Percentiles rank a stretch among this genome's conserved stretches.
These are phyloP conservation scores for Panonychus citri DNA, from an alignment of 1,140 invertebrate genomes.

Conservation along the genomic window DNA sequence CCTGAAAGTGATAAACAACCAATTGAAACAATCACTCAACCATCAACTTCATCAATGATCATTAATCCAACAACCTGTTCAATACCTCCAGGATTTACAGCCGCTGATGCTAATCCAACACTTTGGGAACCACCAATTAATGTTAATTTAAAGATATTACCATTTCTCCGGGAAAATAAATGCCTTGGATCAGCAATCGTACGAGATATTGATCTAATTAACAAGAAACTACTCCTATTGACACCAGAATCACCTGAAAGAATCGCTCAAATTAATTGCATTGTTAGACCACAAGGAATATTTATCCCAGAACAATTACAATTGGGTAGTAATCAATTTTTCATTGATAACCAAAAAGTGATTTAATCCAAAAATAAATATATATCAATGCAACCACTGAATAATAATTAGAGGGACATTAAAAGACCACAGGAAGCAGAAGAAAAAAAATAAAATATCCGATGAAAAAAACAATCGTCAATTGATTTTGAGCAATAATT, in stretches of 20 bases:
- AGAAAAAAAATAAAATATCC: no score
- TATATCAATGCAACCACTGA: no score
- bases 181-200: conserved; percentile 8
- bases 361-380: no score
- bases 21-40: no score
- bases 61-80: not conserved
- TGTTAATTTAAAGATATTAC: not conserved
- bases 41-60: not conserved
- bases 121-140: not conserved
- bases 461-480: no score
- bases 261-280: not conserved
- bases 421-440: no score
- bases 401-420: no score
- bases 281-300: not conserved
- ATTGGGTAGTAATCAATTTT: no score
- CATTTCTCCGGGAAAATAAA: not conserved
- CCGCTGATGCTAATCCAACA: no score
- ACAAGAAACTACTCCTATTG: not conserved
- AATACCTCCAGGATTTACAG: no score
- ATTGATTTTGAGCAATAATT: no score
- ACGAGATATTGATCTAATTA: not conserved
- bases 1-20: not conserved
- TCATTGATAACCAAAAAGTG: no score
- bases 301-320: not conserved
- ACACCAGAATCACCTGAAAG: not conserved